A percentile compares a stretch with the other conserved stretches of the same genome.
phyloP scores from a whole-genome alignment of 1,140 invertebrate species.

The Diachasmimorpha longicaudata region DNA sequence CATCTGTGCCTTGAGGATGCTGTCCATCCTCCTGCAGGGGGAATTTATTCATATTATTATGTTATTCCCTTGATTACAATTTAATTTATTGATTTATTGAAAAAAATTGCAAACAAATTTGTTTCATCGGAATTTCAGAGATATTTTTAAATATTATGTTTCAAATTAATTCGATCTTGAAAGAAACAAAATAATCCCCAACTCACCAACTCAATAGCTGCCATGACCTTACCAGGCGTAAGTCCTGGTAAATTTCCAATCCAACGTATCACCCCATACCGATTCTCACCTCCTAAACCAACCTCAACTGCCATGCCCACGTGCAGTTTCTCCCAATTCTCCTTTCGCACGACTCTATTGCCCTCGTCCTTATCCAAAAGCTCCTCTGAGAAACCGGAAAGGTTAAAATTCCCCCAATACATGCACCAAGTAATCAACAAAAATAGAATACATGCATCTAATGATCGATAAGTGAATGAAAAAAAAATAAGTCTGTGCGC shows the following conservation, averaged over 20 bases:
- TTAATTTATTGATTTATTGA: conserved; percentile 52
- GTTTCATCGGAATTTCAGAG: no score
- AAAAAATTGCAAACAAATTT: no score
- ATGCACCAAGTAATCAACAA: not conserved
- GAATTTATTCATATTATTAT: not conserved
- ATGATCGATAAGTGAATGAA: not conserved
- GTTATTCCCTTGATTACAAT: not conserved
- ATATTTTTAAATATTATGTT: no score
- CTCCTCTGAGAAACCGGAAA: conserved; percentile 33
- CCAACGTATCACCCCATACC: conserved; percentile 87
- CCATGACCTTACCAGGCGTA: conserved; percentile 65
- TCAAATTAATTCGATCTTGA: no score
- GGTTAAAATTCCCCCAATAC: not conserved
- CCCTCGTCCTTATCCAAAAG: conserved; percentile 53
- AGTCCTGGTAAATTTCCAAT: conserved; percentile 69
- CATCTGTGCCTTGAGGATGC: conserved; percentile 72
- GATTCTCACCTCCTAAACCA: conserved; percentile 61
- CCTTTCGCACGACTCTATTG: conserved; percentile 50
- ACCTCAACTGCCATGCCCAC: conserved; percentile 80
- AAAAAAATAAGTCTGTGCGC: conserved; percentile 25
- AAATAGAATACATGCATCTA: not conserved
- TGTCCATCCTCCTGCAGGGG: conserved; percentile 62
- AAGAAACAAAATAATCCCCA: conserved; percentile 79
- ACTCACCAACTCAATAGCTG: conserved; percentile 73
- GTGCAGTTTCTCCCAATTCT: conserved; percentile 65